phyloP scores from a whole-genome alignment of 2,797 vertebrate species.

The Crossoptilon crossoptilon region DNA sequence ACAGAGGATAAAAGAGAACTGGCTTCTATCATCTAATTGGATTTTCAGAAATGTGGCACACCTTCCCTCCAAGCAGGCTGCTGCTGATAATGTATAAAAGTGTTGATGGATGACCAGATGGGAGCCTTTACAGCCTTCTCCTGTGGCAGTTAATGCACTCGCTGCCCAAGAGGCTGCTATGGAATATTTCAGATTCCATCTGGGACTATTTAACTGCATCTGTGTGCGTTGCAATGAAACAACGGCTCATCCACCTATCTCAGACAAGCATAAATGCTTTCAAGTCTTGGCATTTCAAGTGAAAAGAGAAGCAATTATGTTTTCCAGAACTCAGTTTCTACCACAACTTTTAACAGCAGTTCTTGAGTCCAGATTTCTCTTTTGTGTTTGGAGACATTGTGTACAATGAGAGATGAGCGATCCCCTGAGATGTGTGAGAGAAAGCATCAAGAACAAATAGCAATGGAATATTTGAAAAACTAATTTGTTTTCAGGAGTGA shows the following conservation, averaged over 20 bases:
- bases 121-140: constrained; percentile 74
- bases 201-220: constrained; percentile 74
- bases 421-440: background rate
- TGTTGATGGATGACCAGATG: constrained; percentile 76
- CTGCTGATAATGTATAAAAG: constrained; percentile 72
- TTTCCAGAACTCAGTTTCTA: constrained; percentile 53
- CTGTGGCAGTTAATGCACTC: constrained; percentile 71
- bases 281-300: constrained; percentile 37
- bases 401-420: background rate
- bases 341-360: constrained; percentile 20
- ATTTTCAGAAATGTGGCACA: constrained; percentile 75
- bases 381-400: constrained; percentile 48
- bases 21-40: constrained; percentile 74
- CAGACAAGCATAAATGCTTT: constrained; percentile 44
- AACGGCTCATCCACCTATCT: constrained; percentile 64
- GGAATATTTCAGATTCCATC: constrained; percentile 74
- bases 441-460: constrained; percentile 40
- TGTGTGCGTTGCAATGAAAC: constrained; percentile 61
- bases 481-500: background rate
- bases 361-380: constrained; percentile 47
- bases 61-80: constrained; percentile 74
- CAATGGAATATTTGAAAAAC: constrained; percentile 24
- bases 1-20: constrained; percentile 72
- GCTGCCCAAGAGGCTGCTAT: constrained; percentile 71
- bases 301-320: constrained; percentile 50